These are phyloP conservation scores for Nesidiocoris tenuis DNA, from an alignment of 2,888 invertebrate genomes.

Conservation along the genomic window DNA sequence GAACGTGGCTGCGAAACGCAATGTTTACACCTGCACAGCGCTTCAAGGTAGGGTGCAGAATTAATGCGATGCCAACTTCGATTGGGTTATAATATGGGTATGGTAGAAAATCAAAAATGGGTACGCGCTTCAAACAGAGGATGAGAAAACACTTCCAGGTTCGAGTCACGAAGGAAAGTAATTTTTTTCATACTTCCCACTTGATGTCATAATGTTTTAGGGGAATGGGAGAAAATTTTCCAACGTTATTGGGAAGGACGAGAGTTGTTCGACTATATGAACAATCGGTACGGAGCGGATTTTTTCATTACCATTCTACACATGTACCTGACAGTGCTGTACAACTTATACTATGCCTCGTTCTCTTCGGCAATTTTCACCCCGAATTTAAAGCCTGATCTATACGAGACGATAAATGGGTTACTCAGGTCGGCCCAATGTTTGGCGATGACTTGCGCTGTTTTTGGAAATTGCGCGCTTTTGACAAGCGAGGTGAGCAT, in stretches of 20 bases:
- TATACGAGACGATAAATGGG: not conserved
- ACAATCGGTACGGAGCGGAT: not conserved
- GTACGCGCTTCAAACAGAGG: no score
- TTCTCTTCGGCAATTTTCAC: constrained; percentile 1
- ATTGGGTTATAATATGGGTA: not conserved
- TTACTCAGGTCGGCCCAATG: not conserved
- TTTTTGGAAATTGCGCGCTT: constrained; percentile 3
- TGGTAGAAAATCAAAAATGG: no score
- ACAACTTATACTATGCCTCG: constrained; percentile 4
- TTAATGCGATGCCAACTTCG: not conserved
- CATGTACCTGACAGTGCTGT: constrained; percentile 7
- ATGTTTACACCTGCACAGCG: not conserved
- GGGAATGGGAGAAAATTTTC: not conserved
- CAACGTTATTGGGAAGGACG: not conserved
- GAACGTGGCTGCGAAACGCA: not conserved
- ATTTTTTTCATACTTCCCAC: no score
- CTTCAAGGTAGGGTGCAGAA: not conserved
- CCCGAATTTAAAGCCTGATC: not conserved
- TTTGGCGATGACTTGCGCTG: not conserved
- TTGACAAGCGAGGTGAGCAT: constrained; percentile 4
- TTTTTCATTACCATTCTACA: not conserved
- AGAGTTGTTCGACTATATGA: not conserved
- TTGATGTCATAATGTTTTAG: no score
- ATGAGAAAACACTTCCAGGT: no score
- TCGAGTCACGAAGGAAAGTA: no score